These are phyloP conservation scores for Mercenaria mercenaria DNA, from an alignment of 1,140 invertebrate genomes.

Conservation along the genomic window DNA sequence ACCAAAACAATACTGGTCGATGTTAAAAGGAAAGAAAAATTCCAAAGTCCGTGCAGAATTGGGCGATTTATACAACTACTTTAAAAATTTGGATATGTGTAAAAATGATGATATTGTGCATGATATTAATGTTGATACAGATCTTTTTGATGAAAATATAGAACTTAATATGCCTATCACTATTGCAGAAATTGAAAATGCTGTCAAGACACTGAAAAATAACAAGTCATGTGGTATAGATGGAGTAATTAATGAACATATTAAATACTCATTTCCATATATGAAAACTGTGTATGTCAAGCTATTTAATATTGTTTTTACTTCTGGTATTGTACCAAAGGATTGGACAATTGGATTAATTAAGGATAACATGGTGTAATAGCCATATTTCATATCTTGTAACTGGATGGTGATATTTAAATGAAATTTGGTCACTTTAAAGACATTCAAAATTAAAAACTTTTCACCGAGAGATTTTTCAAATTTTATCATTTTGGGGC, in stretches of 20 bases:
- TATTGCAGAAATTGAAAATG: background rate
- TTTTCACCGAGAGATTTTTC: too few relatives aligned
- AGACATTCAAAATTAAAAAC: too few relatives aligned
- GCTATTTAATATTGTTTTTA: slow-evolving; percentile 1
- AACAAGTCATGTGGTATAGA: slow-evolving; percentile 1
- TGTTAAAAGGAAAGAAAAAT: background rate
- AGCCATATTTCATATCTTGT: too few relatives aligned
- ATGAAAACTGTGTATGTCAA: background rate
- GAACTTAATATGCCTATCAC: background rate
- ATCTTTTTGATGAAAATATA: background rate
- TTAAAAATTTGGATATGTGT: background rate
- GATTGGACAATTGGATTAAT: slow-evolving; percentile 17
- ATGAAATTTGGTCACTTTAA: too few relatives aligned
- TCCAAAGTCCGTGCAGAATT: background rate
- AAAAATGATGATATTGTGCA: too few relatives aligned
- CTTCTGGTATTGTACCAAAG: slow-evolving; percentile 15
- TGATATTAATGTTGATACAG: slow-evolving; percentile 4
- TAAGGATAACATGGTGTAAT: too few relatives aligned
- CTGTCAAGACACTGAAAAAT: background rate
- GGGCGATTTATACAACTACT: background rate
- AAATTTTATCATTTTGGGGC: too few relatives aligned
- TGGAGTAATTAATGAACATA: background rate
- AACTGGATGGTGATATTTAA: too few relatives aligned
- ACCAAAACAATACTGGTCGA: too few relatives aligned
- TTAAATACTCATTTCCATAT: background rate